Conservation (phyloP, 1,140 invertebrate genomes). For the Bicyclus anynana region DNA sequence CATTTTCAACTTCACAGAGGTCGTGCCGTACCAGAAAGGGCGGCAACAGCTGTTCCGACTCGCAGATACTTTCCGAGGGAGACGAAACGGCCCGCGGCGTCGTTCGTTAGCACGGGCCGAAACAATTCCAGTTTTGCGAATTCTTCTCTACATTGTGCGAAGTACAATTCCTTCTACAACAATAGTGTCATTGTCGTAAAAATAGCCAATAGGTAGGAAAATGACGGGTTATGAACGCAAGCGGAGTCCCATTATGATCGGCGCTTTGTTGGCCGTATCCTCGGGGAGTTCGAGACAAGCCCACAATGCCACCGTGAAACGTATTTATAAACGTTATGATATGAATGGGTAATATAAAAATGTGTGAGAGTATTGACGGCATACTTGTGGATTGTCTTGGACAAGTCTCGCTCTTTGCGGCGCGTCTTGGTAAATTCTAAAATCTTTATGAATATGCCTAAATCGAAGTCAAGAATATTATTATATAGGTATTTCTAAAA, state of each 20-base stretch:
- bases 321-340: slow-evolving; percentile 73
- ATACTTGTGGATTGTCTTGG: background rate
- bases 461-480: no score
- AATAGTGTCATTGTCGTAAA: slow-evolving; percentile 68
- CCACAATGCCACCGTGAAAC: slow-evolving; percentile 62
- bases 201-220: slow-evolving; percentile 73
- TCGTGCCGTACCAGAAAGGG: background rate
- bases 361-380: background rate
- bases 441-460: no score
- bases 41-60: slow-evolving; percentile 14
- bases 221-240: slow-evolving; percentile 67
- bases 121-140: slow-evolving; percentile 71
- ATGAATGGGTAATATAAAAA: slow-evolving; percentile 62
- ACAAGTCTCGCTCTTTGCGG: background rate
- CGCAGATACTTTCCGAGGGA: slow-evolving; percentile 8
- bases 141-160: slow-evolving; percentile 48
- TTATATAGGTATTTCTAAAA: no score
- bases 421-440: no score
- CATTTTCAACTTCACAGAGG: no score
- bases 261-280: slow-evolving; percentile 63
- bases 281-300: slow-evolving; percentile 56
- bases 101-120: slow-evolving; percentile 52
- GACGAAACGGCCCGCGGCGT: slow-evolving; percentile 13
- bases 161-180: slow-evolving; percentile 52
- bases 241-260: slow-evolving; percentile 48